These are phyloP conservation scores for Sebastes schlegelii DNA, from an alignment of 2,113 vertebrate species.

Conservation along the genomic window DNA sequence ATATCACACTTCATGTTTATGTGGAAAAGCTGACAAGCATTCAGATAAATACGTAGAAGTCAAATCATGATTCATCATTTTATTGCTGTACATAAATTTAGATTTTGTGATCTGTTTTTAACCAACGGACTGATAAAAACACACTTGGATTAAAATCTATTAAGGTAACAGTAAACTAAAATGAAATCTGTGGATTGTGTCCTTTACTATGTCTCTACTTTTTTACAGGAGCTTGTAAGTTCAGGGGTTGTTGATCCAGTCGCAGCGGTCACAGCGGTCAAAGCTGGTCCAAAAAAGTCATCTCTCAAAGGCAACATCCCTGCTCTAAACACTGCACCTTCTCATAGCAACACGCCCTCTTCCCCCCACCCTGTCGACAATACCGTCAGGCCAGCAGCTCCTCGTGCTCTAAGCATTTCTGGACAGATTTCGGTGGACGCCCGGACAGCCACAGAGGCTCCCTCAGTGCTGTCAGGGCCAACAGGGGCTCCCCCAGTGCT, in stretches of 20 bases:
- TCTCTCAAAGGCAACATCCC: not conserved
- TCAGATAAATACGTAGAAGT: too few species aligned
- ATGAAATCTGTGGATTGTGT: not conserved
- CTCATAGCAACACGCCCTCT: not conserved
- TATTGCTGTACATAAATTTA: not conserved
- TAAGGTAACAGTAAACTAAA: not conserved
- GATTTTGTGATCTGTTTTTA: not conserved
- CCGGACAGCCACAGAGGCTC: too few species aligned
- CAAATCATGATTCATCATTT: too few species aligned
- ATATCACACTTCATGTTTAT: too few species aligned
- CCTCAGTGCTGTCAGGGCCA: too few species aligned
- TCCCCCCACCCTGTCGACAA: not conserved
- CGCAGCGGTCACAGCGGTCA: not conserved
- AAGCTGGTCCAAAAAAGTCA: too few species aligned
- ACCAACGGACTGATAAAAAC: not conserved
- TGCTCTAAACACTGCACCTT: not conserved
- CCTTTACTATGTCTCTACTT: not conserved
- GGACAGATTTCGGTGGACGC: not conserved
- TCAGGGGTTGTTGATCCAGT: not conserved
- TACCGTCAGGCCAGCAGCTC: not conserved
- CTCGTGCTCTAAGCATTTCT: not conserved
- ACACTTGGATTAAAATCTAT: not conserved
- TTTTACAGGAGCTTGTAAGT: conserved; percentile 22
- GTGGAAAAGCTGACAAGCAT: too few species aligned
- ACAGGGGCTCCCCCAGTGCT: too few species aligned